These are phyloP conservation scores for Muntiacus reevesi DNA, from an alignment of 2,113 vertebrate genomes.

Conservation along the genomic window DNA sequence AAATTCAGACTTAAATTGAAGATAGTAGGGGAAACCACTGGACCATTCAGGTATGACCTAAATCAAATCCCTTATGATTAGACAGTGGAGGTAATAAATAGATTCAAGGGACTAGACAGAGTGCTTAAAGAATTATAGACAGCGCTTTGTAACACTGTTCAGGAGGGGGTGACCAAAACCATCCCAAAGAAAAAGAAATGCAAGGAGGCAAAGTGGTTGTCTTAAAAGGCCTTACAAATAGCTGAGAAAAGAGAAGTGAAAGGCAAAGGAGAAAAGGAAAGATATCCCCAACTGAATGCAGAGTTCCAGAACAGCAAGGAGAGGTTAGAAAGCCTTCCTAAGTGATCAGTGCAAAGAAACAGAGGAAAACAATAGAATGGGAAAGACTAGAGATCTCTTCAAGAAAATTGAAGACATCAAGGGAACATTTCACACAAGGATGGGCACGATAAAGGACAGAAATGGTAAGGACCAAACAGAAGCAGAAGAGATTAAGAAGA, in stretches of 20 bases:
- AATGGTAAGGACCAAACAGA: neutral
- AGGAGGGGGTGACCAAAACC: neutral
- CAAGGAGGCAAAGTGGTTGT: neutral
- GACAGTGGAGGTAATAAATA: neutral
- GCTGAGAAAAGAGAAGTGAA: neutral
- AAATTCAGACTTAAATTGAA: neutral
- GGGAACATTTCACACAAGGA: neutral
- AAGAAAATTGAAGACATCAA: neutral
- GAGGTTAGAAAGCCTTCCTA: neutral
- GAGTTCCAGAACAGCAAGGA: neutral
- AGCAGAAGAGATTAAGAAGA: neutral
- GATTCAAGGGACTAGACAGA: neutral
- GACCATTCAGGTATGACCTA: neutral
- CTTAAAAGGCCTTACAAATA: neutral
- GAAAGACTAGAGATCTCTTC: neutral
- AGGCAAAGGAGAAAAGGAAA: neutral
- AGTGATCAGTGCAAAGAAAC: neutral
- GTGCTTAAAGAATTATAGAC: neutral
- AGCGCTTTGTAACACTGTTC: neutral
- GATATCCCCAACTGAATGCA: neutral
- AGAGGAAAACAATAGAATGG: neutral
- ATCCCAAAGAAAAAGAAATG: neutral
- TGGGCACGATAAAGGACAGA: neutral
- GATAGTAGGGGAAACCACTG: neutral
- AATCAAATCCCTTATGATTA: neutral